phyloP scores from a whole-genome alignment of 1,140 invertebrate species.

The Pseudomyrmex flavicornis region DNA sequence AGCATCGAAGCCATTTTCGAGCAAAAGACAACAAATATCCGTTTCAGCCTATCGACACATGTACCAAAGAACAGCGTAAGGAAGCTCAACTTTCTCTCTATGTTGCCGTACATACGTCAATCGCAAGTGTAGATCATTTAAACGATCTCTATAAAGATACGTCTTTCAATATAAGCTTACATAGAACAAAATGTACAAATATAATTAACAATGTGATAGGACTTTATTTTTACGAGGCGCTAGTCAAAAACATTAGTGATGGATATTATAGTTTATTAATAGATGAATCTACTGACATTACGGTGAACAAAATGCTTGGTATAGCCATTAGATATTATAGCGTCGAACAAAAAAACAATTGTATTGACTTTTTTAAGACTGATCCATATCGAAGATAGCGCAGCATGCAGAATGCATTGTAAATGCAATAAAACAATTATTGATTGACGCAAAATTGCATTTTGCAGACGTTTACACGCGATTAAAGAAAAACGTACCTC shows the following conservation, averaged over 20 bases:
- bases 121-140: slow-evolving; percentile 10
- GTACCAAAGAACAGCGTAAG: no score
- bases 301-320: slow-evolving; percentile 5
- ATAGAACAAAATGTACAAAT: slow-evolving; percentile 6
- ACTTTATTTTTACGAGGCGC: neutral
- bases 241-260: slow-evolving; percentile 8
- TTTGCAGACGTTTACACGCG: neutral
- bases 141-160: neutral
- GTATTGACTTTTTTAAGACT: neutral
- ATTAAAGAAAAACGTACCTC: slow-evolving; percentile 13
- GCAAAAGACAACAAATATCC: no score
- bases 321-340: slow-evolving; percentile 18
- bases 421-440: neutral
- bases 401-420: neutral
- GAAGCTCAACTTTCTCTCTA: slow-evolving; percentile 16
- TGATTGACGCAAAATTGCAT: slow-evolving; percentile 1
- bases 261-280: slow-evolving; percentile 15
- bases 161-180: slow-evolving; percentile 3
- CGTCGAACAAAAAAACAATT: neutral
- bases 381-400: slow-evolving; percentile 2
- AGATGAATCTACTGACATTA: slow-evolving; percentile 12
- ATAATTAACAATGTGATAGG: slow-evolving; percentile 10
- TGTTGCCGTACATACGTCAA: slow-evolving; percentile 1
- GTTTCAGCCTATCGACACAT: no score
- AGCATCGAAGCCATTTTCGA: no score